Conservation (phyloP, 1,140 invertebrate genomes). For the Cryptotermes secundus region DNA sequence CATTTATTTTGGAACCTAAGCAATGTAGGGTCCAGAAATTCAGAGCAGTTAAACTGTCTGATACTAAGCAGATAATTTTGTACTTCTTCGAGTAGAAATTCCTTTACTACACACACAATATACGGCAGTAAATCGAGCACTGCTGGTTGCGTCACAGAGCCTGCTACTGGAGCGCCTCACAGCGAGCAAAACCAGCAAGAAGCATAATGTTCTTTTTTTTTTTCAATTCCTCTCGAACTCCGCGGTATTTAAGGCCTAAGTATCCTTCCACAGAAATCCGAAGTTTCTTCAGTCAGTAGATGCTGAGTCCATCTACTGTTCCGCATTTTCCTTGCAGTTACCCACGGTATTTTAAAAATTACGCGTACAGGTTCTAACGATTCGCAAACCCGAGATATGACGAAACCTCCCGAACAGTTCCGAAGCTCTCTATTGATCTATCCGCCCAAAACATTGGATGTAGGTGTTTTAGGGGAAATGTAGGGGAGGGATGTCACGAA, state of each 20-base stretch:
- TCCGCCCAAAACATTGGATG: slow-evolving; percentile 17
- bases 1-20: neutral
- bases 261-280: too few species aligned
- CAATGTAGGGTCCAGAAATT: neutral
- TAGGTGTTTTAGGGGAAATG: slow-evolving; percentile 3
- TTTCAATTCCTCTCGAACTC: neutral
- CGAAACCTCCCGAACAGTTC: neutral
- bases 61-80: neutral
- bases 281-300: too few species aligned
- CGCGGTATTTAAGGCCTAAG: too few species aligned
- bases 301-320: neutral
- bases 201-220: neutral
- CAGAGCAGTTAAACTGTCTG: neutral
- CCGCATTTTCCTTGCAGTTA: neutral
- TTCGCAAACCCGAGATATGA: neutral
- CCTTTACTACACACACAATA: neutral
- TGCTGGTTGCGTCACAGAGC: slow-evolving; percentile 3
- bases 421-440: slow-evolving; percentile 16
- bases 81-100: neutral
- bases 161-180: neutral
- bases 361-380: neutral
- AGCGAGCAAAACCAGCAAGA: neutral
- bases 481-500: neutral
- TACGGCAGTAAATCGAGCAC: neutral
- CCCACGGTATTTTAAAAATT: neutral